Evolutionary conservation across 2,113 vertebrate genomes (phyloP).

Genomic region (Ochotona curzoniae): DNA sequence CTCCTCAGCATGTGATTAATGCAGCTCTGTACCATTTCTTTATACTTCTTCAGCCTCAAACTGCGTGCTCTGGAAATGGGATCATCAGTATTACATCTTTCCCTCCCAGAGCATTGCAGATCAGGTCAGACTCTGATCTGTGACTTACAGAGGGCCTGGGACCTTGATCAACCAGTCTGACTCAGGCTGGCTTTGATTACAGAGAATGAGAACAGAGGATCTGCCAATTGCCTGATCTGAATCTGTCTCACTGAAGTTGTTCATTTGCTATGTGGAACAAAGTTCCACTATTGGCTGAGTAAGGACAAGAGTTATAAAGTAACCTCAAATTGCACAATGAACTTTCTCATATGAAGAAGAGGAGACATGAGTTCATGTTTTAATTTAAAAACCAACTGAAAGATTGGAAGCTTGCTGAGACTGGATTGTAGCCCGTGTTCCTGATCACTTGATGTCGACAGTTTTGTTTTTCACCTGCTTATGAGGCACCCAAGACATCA

Average conservation of each 20-base stretch:
- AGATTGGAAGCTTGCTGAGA: background rate
- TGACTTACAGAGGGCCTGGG: background rate
- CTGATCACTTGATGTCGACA: background rate
- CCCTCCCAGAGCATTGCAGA: background rate
- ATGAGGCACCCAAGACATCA: background rate
- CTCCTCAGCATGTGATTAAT: background rate
- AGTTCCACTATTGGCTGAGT: background rate
- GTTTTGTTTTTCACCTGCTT: background rate
- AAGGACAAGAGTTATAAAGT: background rate
- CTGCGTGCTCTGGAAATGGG: background rate
- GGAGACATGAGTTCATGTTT: background rate
- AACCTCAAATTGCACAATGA: background rate
- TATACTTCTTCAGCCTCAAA: background rate
- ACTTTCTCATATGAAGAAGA: background rate
- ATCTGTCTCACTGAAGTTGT: no score
- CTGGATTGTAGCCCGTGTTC: background rate
- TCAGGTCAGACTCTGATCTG: background rate
- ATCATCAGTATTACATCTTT: background rate
- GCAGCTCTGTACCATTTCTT: background rate
- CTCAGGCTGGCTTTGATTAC: background rate
- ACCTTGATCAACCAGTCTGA: background rate
- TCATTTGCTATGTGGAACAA: background rate
- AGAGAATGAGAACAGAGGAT: background rate
- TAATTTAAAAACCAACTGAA: background rate
- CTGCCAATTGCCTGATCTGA: background rate